Percentiles rank a stretch among this genome's conserved stretches.
These are phyloP conservation scores for Callimorpha dominula DNA, from an alignment of 2,888 invertebrate genomes.

Conservation along the genomic window DNA sequence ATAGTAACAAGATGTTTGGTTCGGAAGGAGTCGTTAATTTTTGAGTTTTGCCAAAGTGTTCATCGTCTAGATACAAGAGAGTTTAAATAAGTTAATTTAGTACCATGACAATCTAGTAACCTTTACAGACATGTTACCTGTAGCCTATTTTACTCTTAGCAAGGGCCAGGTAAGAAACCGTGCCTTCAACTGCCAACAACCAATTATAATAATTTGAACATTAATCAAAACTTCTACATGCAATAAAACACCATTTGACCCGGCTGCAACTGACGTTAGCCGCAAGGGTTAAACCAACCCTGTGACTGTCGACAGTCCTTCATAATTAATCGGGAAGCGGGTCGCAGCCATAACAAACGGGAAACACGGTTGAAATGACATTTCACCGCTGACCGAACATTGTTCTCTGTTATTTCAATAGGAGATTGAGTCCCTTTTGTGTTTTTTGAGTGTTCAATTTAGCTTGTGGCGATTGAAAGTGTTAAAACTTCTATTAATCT, in stretches of 20 bases:
- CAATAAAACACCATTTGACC: conserved; percentile 50
- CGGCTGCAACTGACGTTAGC: conserved; percentile 58
- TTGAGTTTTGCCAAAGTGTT: no score
- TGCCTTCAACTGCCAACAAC: background rate
- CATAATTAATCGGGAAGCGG: conserved; percentile 66
- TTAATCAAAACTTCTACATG: conserved; percentile 48
- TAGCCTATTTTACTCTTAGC: background rate
- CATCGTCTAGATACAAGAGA: background rate
- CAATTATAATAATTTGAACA: conserved; percentile 41
- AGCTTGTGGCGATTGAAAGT: conserved; percentile 42
- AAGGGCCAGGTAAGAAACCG: background rate
- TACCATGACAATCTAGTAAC: background rate
- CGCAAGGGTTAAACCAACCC: conserved; percentile 56
- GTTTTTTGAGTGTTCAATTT: conserved; percentile 54
- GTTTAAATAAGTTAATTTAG: background rate
- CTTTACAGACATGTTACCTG: background rate
- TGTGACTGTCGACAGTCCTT: conserved; percentile 53
- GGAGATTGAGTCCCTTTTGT: conserved; percentile 52
- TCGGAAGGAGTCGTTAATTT: no score
- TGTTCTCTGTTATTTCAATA: conserved; percentile 56
- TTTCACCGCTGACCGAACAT: conserved; percentile 52
- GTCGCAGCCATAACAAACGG: conserved; percentile 52
- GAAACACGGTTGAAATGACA: conserved; percentile 49
- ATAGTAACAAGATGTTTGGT: no score
- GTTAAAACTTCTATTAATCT: conserved; percentile 36